Evolutionary conservation across 2,113 vertebrate species (phyloP).

Genomic region (Corythaeola cristata): DNA sequence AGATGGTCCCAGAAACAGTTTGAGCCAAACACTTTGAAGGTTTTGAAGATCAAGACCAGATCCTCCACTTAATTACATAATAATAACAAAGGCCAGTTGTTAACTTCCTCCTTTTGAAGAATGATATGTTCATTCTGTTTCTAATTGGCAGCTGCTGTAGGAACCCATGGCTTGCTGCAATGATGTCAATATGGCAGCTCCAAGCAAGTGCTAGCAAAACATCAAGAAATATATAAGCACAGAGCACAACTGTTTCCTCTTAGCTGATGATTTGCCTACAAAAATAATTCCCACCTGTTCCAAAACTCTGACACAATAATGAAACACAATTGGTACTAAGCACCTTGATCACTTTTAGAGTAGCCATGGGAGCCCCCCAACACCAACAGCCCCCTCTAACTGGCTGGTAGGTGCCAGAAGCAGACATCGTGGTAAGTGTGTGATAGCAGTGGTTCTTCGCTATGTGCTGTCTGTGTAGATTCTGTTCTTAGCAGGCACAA

Average conservation of each 20-base stretch:
- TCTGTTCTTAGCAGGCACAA: neutral
- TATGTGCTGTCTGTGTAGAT: neutral
- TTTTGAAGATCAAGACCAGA: constrained; percentile 32
- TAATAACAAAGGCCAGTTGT: constrained; percentile 32
- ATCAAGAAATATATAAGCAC: neutral
- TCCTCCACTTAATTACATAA: constrained; percentile 32
- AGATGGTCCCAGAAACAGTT: neutral
- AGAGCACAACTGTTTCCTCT: constrained; percentile 1
- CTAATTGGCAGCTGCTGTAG: constrained; percentile 7
- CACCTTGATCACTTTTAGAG: neutral
- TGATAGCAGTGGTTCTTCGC: neutral
- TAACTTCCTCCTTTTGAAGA: constrained; percentile 28
- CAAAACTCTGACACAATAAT: neutral
- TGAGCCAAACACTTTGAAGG: neutral
- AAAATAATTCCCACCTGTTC: constrained; percentile 12
- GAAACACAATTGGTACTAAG: neutral
- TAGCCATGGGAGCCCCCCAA: neutral
- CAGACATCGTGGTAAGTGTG: neutral
- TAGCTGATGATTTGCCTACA: neutral
- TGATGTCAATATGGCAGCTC: constrained; percentile 21
- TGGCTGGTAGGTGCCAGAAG: neutral
- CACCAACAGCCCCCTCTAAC: neutral
- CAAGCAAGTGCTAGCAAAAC: neutral
- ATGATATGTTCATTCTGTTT: constrained; percentile 15
- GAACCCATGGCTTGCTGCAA: neutral